Percentiles rank a stretch among this genome's conserved stretches.
These are phyloP conservation scores for Hydrolagus colliei DNA, from an alignment of 2,797 vertebrate species.

Conservation along the genomic window DNA sequence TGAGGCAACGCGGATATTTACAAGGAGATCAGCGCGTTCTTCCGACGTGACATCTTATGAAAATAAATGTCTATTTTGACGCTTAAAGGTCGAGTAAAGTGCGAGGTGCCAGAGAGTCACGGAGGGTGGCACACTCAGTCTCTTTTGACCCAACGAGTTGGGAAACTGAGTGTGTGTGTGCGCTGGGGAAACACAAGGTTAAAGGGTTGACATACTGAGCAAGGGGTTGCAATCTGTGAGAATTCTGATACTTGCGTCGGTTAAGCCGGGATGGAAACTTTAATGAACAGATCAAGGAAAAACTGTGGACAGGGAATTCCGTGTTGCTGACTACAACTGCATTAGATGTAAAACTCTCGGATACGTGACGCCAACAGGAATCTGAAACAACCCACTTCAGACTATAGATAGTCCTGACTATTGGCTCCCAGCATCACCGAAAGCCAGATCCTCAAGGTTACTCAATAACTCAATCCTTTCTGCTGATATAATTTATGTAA, in stretches of 20 bases:
- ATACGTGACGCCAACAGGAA: constrained; percentile 8
- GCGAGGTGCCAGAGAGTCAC: too few species aligned
- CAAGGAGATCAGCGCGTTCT: too few species aligned
- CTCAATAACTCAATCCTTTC: constrained; percentile 19
- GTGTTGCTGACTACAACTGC: background rate
- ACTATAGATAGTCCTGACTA: constrained; percentile 15
- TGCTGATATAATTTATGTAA: constrained; percentile 20
- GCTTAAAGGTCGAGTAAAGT: too few species aligned
- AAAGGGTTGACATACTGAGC: background rate
- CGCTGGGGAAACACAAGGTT: background rate
- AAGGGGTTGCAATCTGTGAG: background rate
- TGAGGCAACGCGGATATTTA: too few species aligned
- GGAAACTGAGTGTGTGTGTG: too few species aligned
- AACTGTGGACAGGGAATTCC: background rate
- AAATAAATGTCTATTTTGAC: too few species aligned
- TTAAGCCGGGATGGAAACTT: too few species aligned
- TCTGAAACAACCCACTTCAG: constrained; percentile 15
- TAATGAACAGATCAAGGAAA: constrained; percentile 8
- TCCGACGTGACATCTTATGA: too few species aligned
- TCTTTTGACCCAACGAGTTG: background rate
- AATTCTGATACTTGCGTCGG: background rate
- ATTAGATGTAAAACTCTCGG: constrained; percentile 25
- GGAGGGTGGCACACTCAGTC: too few species aligned
- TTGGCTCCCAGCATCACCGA: background rate
- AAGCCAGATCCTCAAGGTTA: constrained; percentile 25